Conservation (phyloP, 2,113 vertebrate species). For the Hirundichthys speculiger region DNA sequence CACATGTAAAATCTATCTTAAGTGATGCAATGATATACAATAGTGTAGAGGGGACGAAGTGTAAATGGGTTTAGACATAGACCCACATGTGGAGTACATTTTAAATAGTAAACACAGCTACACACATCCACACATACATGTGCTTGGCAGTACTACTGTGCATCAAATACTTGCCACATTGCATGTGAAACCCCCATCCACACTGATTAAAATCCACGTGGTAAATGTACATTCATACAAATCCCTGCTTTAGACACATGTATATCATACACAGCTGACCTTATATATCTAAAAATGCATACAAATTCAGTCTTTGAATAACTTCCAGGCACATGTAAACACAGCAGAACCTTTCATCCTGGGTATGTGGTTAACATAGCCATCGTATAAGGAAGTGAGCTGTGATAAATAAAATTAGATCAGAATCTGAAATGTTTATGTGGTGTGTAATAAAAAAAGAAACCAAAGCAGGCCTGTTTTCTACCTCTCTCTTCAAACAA, state of each 20-base stretch:
- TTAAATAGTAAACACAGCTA: conserved; percentile 61
- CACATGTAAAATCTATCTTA: background rate
- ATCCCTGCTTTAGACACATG: conserved; percentile 20
- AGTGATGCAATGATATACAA: background rate
- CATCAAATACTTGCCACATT: conserved; percentile 67
- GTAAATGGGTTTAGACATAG: conserved; percentile 54
- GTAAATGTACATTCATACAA: conserved; percentile 14
- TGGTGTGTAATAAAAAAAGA: conserved; percentile 49
- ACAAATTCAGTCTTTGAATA: conserved; percentile 39
- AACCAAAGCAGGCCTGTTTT: conserved; percentile 62
- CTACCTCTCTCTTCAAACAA: conserved; percentile 42
- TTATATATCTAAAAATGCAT: conserved; percentile 18
- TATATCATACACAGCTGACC: conserved; percentile 14
- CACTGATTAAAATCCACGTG: conserved; percentile 15
- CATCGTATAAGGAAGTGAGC: conserved; percentile 73
- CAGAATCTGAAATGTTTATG: conserved; percentile 79
- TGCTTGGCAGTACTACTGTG: conserved; percentile 59
- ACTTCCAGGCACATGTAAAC: conserved; percentile 34
- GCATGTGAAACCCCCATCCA: conserved; percentile 51
- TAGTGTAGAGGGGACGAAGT: conserved; percentile 34
- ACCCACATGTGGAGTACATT: conserved; percentile 77
- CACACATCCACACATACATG: conserved; percentile 30
- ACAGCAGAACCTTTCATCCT: conserved; percentile 59
- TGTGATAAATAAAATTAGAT: conserved; percentile 76
- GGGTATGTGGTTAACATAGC: conserved; percentile 73